phyloP scores from a whole-genome alignment of 2,888 invertebrate species.

The Byasa hedistus region DNA sequence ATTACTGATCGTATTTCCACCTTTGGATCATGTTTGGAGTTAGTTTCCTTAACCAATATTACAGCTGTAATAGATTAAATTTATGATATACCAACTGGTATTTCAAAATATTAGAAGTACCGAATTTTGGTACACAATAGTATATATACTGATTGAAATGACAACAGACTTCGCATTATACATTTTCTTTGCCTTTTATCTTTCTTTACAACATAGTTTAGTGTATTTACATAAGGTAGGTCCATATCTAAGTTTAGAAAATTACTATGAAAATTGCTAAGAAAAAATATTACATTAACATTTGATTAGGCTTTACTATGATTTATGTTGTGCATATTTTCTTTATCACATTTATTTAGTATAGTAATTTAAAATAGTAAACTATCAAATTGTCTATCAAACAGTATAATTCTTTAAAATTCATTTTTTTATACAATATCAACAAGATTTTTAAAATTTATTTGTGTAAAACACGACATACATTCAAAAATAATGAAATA shows the following conservation, averaged over 20 bases:
- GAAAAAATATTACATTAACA: conserved; percentile 64
- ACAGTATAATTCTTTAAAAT: conserved; percentile 50
- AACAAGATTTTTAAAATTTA: conserved; percentile 40
- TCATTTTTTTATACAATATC: conserved; percentile 48
- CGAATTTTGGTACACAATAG: neutral
- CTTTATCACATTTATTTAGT: conserved; percentile 72
- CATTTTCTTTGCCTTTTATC: neutral
- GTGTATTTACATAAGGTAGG: conserved; percentile 23
- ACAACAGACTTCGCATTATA: neutral
- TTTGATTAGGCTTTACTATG: conserved; percentile 74
- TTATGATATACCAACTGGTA: neutral
- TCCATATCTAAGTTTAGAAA: conserved; percentile 45
- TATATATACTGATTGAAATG: neutral
- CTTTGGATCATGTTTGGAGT: no score
- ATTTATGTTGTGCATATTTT: conserved; percentile 75
- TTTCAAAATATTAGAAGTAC: neutral
- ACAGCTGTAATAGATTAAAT: neutral
- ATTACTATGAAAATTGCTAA: conserved; percentile 58
- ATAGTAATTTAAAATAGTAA: conserved; percentile 60
- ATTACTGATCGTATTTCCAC: no score
- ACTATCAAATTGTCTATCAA: conserved; percentile 52
- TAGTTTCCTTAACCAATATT: no score
- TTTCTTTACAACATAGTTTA: conserved; percentile 7
- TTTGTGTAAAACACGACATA: conserved; percentile 21
- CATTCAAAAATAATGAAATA: conserved; percentile 23